phyloP scores from a whole-genome alignment of 2,797 vertebrate species.

The Oophaga sylvatica region DNA sequence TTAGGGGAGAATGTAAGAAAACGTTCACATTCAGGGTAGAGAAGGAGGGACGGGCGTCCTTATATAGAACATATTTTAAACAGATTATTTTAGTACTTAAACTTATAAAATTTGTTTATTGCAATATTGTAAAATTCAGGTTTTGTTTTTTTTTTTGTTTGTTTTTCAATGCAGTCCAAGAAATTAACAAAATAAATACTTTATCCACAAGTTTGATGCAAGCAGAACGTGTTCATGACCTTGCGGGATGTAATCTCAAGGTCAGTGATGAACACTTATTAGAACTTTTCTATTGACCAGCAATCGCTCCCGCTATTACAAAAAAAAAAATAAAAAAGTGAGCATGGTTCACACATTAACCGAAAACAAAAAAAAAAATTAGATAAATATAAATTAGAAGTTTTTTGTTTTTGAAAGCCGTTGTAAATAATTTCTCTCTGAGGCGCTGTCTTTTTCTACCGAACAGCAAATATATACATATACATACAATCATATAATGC shows the following conservation, averaged over 20 bases:
- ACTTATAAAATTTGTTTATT: slow-evolving; percentile 65
- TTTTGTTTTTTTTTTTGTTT: neutral
- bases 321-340: neutral
- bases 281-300: slow-evolving; percentile 12
- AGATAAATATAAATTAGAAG: slow-evolving; percentile 57
- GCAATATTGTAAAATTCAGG: slow-evolving; percentile 68
- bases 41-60: neutral
- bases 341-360: neutral
- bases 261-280: slow-evolving; percentile 2
- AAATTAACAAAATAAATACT: slow-evolving; percentile 64
- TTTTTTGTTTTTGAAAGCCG: slow-evolving; percentile 26
- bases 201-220: slow-evolving; percentile 14
- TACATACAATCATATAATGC: slow-evolving; percentile 66
- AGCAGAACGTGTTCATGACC: slow-evolving; percentile 14
- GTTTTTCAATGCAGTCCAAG: slow-evolving; percentile 74
- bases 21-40: slow-evolving; percentile 40
- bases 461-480: slow-evolving; percentile 66
- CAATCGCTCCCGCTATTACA: neutral
- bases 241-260: neutral
- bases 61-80: slow-evolving; percentile 21
- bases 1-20: slow-evolving; percentile 2
- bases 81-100: slow-evolving; percentile 33
- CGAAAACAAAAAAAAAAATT: slow-evolving; percentile 59
- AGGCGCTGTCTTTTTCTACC: slow-evolving; percentile 30
- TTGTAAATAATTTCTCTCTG: slow-evolving; percentile 34